phyloP scores from a whole-genome alignment of 2,888 invertebrate species.

The Dicyrtomina minuta region DNA sequence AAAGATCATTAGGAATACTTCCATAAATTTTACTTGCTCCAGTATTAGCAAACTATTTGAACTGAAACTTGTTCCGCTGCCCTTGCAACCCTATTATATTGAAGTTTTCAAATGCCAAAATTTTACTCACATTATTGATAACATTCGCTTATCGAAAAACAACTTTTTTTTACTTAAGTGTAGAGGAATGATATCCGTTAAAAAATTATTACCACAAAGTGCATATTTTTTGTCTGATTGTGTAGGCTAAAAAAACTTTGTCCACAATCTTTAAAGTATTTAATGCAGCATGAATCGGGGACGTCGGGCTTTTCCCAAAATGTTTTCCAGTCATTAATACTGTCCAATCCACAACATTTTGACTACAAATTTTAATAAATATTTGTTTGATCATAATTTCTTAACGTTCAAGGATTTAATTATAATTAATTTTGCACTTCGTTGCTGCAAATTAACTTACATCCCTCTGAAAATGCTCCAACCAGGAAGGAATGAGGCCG shows the following conservation, averaged over 20 bases:
- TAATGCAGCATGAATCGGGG: slow-evolving; percentile 32
- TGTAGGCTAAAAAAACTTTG: slow-evolving; percentile 7
- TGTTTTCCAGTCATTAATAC: slow-evolving; percentile 22
- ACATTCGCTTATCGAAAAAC: too few relatives aligned
- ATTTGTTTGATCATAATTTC: background rate
- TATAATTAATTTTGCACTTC: background rate
- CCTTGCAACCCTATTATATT: slow-evolving; percentile 5
- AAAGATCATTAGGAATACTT: slow-evolving; percentile 19
- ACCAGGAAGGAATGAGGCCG: background rate
- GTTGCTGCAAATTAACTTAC: background rate
- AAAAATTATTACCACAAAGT: slow-evolving; percentile 13
- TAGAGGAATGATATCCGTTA: too few relatives aligned
- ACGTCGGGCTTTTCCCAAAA: slow-evolving; percentile 18
- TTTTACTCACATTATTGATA: too few relatives aligned
- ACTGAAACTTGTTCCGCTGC: background rate
- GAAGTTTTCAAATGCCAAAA: background rate
- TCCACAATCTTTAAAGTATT: slow-evolving; percentile 5
- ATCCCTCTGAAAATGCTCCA: slow-evolving; percentile 9
- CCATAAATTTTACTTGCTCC: slow-evolving; percentile 17
- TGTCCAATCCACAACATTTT: slow-evolving; percentile 27
- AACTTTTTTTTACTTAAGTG: too few relatives aligned
- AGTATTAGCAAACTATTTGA: background rate
- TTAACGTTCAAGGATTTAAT: background rate
- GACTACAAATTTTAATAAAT: slow-evolving; percentile 4
- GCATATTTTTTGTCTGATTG: background rate